Evolutionary conservation across 2,888 invertebrate species (phyloP), one percentile per base, ranked within the genome.

Genomic region (Mesodorylaimus sp.): DNA sequence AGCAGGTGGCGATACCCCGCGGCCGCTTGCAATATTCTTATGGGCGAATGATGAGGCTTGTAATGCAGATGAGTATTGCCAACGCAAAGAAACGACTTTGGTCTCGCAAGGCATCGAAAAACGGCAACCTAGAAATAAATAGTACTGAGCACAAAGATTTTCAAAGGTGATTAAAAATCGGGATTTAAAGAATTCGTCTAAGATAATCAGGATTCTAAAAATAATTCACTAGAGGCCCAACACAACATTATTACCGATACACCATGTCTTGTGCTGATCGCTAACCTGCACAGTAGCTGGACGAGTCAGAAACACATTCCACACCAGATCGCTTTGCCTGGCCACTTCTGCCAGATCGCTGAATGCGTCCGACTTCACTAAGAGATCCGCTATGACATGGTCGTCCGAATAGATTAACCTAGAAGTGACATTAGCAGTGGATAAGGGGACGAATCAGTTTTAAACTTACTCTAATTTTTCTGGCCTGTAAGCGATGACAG

Each of bases 1-100:
- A 16, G 16, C 25, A 88, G 62, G 70, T 80, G 83, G 39, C 75
- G 71, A 55, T 87, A 74, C 25, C 77, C 74, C 54, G 81, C 75
- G 28, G 79, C 80, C 28, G 79, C 79, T 73, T 93, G 93, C 24
- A 91, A 65, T 2, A 89, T 70, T 53, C 93, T 74, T 57, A 93
- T 80, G 62, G 88, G 84, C 68, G 85, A 83, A 3, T 89, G 83
- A 66, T 82, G 79, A 1, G 88, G 87, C 66, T 85, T 84, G 62
- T 87, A 93, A 70, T 86, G 93, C 45, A 93, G 74, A 73, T 95
- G 93, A 1, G 86, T 88, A 63, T 88, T 91, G 19, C 80, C 87
- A 2, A 71, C 64, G 5, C 73, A 10, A 10, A 21, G 5, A 39
- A 32, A 16, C 32, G 32, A 10, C 32, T 7, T 10, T 16, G 32